Conservation (phyloP, 2,888 invertebrate genomes). For the Ferrisia virgata region DNA sequence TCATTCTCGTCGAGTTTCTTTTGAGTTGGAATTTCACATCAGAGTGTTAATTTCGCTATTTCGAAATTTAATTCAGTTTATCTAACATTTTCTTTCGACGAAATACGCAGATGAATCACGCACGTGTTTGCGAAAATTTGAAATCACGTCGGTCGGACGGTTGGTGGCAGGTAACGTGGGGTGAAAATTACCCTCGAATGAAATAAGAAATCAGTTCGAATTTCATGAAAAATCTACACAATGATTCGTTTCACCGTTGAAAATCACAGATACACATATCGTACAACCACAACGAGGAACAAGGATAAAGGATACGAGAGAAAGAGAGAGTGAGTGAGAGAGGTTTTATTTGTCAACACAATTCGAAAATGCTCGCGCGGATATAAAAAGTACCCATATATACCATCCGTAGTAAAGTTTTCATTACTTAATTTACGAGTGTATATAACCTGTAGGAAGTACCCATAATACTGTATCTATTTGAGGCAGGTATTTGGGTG, state of each 20-base stretch:
- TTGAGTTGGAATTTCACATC: neutral
- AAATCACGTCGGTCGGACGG: neutral
- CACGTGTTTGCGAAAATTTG: neutral
- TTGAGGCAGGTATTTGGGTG: neutral
- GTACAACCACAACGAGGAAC: no score
- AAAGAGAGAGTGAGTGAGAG: no score
- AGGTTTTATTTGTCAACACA: neutral
- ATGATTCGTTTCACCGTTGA: no score
- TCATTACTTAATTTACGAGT: neutral
- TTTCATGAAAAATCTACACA: no score
- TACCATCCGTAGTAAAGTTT: neutral
- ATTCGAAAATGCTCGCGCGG: neutral
- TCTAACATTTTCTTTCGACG: neutral
- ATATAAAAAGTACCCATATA: neutral
- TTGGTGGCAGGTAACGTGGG: no score
- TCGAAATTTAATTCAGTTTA: neutral
- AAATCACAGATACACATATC: no score
- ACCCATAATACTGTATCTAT: no score
- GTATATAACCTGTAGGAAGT: neutral
- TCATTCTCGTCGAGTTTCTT: neutral
- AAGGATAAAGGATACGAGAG: no score
- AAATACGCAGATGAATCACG: neutral
- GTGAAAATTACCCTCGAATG: neutral
- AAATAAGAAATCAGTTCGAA: neutral
- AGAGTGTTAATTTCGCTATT: neutral